phyloP scores from a whole-genome alignment of 2,888 invertebrate genomes.

The Agrotis clavis region DNA sequence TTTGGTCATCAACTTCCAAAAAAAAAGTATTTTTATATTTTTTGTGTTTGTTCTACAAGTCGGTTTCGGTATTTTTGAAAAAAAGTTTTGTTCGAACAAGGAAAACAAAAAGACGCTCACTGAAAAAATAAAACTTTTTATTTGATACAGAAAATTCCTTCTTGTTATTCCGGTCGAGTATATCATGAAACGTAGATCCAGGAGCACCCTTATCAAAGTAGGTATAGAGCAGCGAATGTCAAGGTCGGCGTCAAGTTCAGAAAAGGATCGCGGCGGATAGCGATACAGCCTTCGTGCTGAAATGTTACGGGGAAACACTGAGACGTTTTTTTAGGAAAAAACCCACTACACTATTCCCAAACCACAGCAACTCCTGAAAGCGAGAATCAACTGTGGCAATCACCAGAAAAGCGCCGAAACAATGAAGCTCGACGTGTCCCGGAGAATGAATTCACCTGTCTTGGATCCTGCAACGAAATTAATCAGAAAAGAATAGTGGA shows the following conservation, averaged over 20 bases:
- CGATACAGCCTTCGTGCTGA: constrained; percentile 17
- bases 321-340: background rate
- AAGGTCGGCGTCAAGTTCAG: constrained; percentile 47
- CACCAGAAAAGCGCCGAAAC: too few species aligned
- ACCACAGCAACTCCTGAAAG: too few species aligned
- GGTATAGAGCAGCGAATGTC: constrained; percentile 48
- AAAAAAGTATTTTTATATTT: too few species aligned
- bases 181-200: constrained; percentile 24
- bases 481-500: too few species aligned
- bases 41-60: too few species aligned
- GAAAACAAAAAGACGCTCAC: background rate
- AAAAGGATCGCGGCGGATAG: constrained; percentile 37
- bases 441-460: too few species aligned
- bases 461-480: too few species aligned
- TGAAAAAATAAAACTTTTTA: background rate
- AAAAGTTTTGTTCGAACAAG: too few species aligned
- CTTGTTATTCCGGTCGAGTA: constrained; percentile 12
- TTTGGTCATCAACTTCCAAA: too few species aligned
- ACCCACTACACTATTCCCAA: too few species aligned
- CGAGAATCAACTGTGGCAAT: too few species aligned
- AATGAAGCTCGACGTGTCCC: too few species aligned
- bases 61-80: background rate
- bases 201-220: constrained; percentile 51
- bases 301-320: constrained; percentile 9
- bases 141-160: background rate